Conservation (phyloP, 2,113 vertebrate genomes). For the Cryptotis parvus region DNA sequence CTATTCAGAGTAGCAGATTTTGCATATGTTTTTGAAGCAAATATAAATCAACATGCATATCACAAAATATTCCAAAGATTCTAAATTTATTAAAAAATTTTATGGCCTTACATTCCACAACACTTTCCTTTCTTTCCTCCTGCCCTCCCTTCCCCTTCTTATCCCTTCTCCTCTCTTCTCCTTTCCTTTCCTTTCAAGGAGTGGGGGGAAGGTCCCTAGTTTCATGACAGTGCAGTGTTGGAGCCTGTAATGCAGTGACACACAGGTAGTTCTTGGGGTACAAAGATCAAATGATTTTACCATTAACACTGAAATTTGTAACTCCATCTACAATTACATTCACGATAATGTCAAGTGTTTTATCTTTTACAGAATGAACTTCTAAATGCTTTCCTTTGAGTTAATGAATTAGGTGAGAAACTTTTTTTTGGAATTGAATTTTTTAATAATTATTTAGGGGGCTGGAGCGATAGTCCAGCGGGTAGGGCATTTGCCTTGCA, state of each 20-base stretch:
- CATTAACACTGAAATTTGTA: neutral
- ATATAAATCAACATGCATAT: conserved; percentile 3
- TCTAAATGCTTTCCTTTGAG: conserved; percentile 23
- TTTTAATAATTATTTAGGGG: neutral
- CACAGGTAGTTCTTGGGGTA: no score
- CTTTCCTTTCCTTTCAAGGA: no score
- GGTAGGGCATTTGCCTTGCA: no score
- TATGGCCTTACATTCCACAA: neutral
- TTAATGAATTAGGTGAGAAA: conserved; percentile 2
- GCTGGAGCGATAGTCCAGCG: no score
- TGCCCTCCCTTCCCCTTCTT: no score
- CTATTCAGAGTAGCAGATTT: neutral
- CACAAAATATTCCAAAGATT: conserved; percentile 20
- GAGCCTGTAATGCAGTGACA: no score
- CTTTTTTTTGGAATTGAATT: neutral
- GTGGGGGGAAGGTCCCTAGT: no score
- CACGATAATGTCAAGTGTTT: neutral
- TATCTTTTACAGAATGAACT: neutral
- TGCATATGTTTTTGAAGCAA: neutral
- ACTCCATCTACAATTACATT: neutral
- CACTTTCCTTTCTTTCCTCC: neutral
- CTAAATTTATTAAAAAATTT: conserved; percentile 32
- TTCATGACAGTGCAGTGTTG: no score
- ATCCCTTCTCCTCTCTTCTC: no score
- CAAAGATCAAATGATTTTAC: conserved; percentile 25